Percentiles rank a stretch among this genome's conserved stretches.
These are phyloP conservation scores for Chaetogeoica ovagalla DNA, from an alignment of 2,888 invertebrate genomes.

Conservation along the genomic window DNA sequence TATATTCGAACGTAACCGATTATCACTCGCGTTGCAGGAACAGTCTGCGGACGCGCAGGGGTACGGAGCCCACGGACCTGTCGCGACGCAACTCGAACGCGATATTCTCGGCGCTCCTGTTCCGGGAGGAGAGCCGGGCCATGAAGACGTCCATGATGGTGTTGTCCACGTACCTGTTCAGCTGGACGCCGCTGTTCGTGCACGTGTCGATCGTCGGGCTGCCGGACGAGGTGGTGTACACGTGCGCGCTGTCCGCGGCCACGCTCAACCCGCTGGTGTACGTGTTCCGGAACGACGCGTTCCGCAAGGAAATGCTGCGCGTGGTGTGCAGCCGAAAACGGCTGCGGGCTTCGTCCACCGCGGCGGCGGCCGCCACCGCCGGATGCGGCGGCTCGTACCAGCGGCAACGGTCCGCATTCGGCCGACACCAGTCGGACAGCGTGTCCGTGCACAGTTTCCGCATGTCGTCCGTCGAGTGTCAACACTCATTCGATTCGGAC, in stretches of 20 bases:
- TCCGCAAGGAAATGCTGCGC: slow-evolving; percentile 55
- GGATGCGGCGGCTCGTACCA: slow-evolving; percentile 43
- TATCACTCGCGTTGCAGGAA: slow-evolving; percentile 57
- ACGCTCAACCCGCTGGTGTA: slow-evolving; percentile 63
- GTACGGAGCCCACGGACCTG: slow-evolving; percentile 55
- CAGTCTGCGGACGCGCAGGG: slow-evolving; percentile 61
- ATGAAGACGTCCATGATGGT: slow-evolving; percentile 63
- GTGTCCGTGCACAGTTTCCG: slow-evolving; percentile 58
- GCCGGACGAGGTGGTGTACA: slow-evolving; percentile 58
- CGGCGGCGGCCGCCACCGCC: slow-evolving; percentile 23
- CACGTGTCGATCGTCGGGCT: slow-evolving; percentile 55
- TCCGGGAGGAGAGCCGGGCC: slow-evolving; percentile 63
- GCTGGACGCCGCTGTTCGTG: slow-evolving; percentile 62
- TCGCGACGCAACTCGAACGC: slow-evolving; percentile 59
- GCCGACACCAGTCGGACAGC: slow-evolving; percentile 56
- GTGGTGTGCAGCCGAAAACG: slow-evolving; percentile 57
- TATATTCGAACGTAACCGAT: too few species aligned
- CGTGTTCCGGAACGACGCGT: slow-evolving; percentile 61
- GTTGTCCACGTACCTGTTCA: slow-evolving; percentile 61
- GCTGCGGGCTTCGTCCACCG: slow-evolving; percentile 42
- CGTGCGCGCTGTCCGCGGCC: slow-evolving; percentile 59
- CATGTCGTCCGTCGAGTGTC: slow-evolving; percentile 57
- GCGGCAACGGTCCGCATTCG: slow-evolving; percentile 42
- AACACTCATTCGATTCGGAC: slow-evolving; percentile 56
- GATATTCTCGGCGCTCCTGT: slow-evolving; percentile 61